Conservation (phyloP, 2,797 vertebrate genomes). For the Orientallactaga sibirica region DNA sequence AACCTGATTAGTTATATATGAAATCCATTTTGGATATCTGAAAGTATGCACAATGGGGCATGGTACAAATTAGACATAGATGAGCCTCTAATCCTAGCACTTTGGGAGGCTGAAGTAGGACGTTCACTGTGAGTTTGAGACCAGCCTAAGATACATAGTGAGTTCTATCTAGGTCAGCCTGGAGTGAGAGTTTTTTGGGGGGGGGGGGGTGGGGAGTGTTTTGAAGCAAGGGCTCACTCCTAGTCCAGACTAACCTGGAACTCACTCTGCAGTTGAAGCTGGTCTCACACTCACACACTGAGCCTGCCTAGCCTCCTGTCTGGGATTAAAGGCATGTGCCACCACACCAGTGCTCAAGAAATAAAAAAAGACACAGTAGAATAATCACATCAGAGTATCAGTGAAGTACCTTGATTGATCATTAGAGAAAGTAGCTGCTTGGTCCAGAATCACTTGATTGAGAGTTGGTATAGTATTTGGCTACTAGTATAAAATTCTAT, state of each 20-base stretch:
- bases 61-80: neutral
- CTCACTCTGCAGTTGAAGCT: too few species aligned
- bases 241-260: too few species aligned
- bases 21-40: neutral
- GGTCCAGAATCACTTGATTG: neutral
- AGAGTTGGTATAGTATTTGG: neutral
- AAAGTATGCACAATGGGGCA: neutral
- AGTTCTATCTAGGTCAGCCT: neutral
- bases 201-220: too few species aligned
- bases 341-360: too few species aligned
- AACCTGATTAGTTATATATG: neutral
- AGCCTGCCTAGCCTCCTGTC: too few species aligned
- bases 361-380: neutral
- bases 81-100: neutral
- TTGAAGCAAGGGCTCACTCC: too few species aligned
- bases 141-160: neutral
- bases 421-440: neutral
- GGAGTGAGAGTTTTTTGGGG: too few species aligned
- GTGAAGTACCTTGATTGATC: neutral
- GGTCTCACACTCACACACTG: too few species aligned
- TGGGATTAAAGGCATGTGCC: too few species aligned
- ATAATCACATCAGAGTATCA: neutral
- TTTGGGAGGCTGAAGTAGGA: neutral
- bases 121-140: too few species aligned
- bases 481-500: neutral